Evolutionary conservation across 2,113 vertebrate species (phyloP).

Genomic region (Serinus canaria): DNA sequence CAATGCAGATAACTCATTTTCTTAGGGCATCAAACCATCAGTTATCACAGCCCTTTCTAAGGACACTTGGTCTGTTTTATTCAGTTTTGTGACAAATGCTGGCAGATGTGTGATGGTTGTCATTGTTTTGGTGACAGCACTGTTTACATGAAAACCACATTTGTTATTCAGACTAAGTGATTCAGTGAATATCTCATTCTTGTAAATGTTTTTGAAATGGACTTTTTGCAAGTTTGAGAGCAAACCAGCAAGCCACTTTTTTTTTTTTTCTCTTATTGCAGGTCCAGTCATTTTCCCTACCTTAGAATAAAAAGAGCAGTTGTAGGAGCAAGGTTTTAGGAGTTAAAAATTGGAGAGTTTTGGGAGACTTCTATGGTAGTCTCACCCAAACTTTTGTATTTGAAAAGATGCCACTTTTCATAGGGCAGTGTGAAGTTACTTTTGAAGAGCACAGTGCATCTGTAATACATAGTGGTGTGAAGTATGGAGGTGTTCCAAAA

Average conservation of each 20-base stretch:
- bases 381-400: background rate
- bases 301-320: background rate
- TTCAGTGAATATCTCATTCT: conserved; percentile 24
- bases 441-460: background rate
- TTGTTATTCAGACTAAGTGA: conserved; percentile 66
- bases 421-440: background rate
- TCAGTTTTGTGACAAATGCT: conserved; percentile 38
- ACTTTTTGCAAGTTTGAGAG: background rate
- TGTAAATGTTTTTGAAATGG: conserved; percentile 16
- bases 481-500: background rate
- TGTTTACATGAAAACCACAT: conserved; percentile 65
- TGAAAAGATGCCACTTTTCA: background rate
- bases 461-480: background rate
- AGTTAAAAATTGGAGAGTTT: background rate
- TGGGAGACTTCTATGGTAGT: background rate
- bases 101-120: conserved; percentile 57
- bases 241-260: background rate
- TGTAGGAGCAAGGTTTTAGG: background rate
- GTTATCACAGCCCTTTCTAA: conserved; percentile 38
- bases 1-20: conserved; percentile 47
- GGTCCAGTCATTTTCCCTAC: background rate
- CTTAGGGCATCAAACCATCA: conserved; percentile 47
- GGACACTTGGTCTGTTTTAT: conserved; percentile 33
- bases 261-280: background rate
- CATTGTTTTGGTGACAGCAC: conserved; percentile 31